Evolutionary conservation across 2,888 invertebrate genomes (phyloP), one percentile per base, ranked within the genome.

Genomic region (Coelopa pilipes): DNA sequence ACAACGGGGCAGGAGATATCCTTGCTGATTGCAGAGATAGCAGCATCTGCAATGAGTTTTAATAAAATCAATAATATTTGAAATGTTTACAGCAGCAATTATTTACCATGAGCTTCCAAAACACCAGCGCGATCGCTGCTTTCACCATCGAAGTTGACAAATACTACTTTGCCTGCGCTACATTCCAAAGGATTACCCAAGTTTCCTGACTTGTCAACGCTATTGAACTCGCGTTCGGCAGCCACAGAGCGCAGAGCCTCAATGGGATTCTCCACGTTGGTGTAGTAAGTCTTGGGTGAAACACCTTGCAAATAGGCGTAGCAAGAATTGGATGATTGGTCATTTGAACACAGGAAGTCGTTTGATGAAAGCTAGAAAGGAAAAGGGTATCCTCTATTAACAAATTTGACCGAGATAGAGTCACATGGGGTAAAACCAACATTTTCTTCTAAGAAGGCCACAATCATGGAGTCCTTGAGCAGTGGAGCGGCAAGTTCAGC

Each of bases 201-300:
- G 57, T 84, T 78, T 4, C 85, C 86, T 9, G 71, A 76, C 13
- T 78, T 76, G 66, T 82, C 79, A 47, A 86, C 76, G 57, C 70
- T 80, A 71, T 81, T 83, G 73, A 79, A 78, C 72, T 84, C 82
- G 17, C 89, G 87, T 21, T 81, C 78, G 10, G 88, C 87, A 0
- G 89, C 88, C 9, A 91, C 80, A 46, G 89, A 86, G 77, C 90
- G 89, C 53, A 94, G 80, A 0, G 89, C 90, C 1, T 87, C 86
- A 13, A 91, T 75, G 0, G 93, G 90, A 75, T 90, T 89, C 62
- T 91, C 89, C 0, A 94, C 94, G 21, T 90, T 89, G 11, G 92
- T 90, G 70, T 92, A 86, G 82, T 92, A 93, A 1, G 89, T 86
- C 24, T 86, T 85, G 10, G 85, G 83, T 72, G 83, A 80, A 2